phyloP scores from a whole-genome alignment of 2,888 invertebrate species.

The Apotomis betuletana region DNA sequence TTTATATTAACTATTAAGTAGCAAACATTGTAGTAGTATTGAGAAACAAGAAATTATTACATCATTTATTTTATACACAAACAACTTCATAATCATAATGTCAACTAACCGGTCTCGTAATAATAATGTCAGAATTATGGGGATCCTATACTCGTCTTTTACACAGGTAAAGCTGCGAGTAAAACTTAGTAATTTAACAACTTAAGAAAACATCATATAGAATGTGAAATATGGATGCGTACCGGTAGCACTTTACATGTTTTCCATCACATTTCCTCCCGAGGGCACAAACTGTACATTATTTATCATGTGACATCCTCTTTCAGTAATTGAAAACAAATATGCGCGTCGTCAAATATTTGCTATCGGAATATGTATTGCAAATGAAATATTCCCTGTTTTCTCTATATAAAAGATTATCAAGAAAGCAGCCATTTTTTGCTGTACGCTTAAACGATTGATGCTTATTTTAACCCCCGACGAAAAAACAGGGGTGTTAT shows the following conservation, averaged over 20 bases:
- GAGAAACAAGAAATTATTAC: no score
- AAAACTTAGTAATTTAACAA: background rate
- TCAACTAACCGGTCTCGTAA: no score
- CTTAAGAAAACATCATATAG: background rate
- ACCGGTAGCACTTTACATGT: background rate
- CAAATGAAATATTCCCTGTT: background rate
- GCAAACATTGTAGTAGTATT: no score
- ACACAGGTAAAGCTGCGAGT: no score
- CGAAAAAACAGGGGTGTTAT: no score
- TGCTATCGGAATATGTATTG: background rate
- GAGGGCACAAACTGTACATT: slow-evolving; percentile 13
- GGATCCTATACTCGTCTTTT: no score
- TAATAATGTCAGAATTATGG: no score
- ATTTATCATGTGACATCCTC: slow-evolving; percentile 17
- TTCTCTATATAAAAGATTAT: background rate
- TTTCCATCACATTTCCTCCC: slow-evolving; percentile 19
- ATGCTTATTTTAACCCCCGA: no score
- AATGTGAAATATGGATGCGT: background rate
- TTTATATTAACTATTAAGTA: no score
- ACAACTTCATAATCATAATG: no score
- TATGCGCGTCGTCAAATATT: slow-evolving; percentile 11
- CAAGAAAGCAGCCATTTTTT: background rate
- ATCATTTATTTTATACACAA: no score
- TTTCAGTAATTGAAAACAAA: slow-evolving; percentile 23
- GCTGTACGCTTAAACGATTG: no score